Evolutionary conservation across 2,888 invertebrate genomes (phyloP), one percentile per base, ranked within the genome.

Genomic region (Idaea aversata): DNA sequence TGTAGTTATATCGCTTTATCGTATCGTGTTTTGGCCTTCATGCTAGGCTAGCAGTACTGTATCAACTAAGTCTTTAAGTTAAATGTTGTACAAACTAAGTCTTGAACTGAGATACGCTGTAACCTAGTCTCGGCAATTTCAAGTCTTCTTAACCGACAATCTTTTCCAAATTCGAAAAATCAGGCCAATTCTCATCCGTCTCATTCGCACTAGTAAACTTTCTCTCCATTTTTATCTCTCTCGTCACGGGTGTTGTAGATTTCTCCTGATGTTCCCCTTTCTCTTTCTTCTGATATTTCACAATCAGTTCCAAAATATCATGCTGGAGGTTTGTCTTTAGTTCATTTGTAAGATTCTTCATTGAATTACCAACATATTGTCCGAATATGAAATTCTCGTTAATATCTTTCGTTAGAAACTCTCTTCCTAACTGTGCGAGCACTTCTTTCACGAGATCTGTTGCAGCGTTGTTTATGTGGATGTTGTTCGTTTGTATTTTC

Each of bases 311-410:
- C 58, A 93, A 69, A 13, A 92, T 75, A 4, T 91, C 92, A 70
- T 91, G 92, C 62, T 91, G 92, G 86, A 92, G 87, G 65, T 74
- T 83, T 0, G 88, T 25, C 63, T 83, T 83, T 0, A 83, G 67
- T 0, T 88, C 86, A 13, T 72, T 76, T 4, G 88, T 87, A 1
- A 93, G 65, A 70, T 88, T 91, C 65, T 72, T 89, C 88, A 92
- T 90, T 0, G 87, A 70, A 62, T 84, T 87, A 0, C 90, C 90
- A 0, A 92, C 72, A 59, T 88, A 92, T 69, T 92, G 92, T n/a
- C 92, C 92, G 38, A 92, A 92, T 0, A 91, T 83, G n/a, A 91
- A 91, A 57, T 91, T 88, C 72, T 92, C 92, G n/a, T 81, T 87
- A 0, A 91, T 84, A 71, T 90, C 84, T 58, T 81, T 82, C 0